These are phyloP conservation scores for Drosophila repleta DNA, from an alignment of 1,140 invertebrate species.

Conservation along the genomic window DNA sequence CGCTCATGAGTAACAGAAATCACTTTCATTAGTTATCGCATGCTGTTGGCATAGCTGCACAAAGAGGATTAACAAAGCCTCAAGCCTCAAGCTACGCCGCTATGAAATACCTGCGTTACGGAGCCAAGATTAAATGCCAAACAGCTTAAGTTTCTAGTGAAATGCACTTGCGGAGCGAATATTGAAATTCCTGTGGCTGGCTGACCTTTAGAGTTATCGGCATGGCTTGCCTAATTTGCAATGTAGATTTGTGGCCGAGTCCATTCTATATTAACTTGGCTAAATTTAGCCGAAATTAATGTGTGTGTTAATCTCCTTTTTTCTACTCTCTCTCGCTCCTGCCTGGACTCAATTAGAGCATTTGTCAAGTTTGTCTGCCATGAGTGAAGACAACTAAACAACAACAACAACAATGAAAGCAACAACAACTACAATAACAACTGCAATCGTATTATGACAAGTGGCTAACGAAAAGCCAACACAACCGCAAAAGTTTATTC, in stretches of 20 bases:
- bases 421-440: neutral
- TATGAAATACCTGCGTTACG: neutral
- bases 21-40: too few relatives aligned
- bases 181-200: neutral
- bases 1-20: too few relatives aligned
- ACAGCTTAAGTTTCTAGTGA: neutral
- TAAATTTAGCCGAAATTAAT: neutral
- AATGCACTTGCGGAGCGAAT: too few relatives aligned
- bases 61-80: neutral
- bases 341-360: slow-evolving; percentile 1
- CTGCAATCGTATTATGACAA: slow-evolving; percentile 45
- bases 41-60: neutral
- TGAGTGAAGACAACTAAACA: neutral
- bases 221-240: neutral
- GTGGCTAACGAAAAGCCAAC: slow-evolving; percentile 52
- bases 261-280: neutral
- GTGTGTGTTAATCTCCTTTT: neutral
- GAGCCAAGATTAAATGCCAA: neutral
- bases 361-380: slow-evolving; percentile 11
- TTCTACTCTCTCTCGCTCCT: neutral
- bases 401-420: neutral
- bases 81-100: neutral
- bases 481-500: slow-evolving; percentile 65
- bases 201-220: neutral
- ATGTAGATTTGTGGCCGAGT: neutral